Conservation (phyloP, 2,797 vertebrate species). For the Sebastes kiyomatsui region DNA sequence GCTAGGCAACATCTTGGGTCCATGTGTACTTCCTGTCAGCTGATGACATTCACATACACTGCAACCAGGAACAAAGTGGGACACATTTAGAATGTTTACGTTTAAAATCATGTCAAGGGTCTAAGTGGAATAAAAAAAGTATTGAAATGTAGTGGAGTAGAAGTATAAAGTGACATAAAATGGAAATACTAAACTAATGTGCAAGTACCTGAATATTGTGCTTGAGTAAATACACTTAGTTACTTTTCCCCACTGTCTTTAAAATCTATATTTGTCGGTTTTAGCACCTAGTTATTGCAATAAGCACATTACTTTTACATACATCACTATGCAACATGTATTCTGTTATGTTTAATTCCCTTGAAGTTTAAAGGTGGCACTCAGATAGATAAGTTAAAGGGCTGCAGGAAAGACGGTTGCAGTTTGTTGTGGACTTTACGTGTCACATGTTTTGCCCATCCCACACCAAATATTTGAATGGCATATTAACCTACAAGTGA, state of each 20-base stretch:
- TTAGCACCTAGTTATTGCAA: not conserved
- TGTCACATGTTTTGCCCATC: not conserved
- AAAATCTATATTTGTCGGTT: not conserved
- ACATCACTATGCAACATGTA: not conserved
- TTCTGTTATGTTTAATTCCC: not conserved
- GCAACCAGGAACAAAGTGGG: too few species aligned
- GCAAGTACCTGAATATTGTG: not conserved
- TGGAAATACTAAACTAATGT: not conserved
- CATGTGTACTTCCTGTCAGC: too few species aligned
- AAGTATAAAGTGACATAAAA: too few species aligned
- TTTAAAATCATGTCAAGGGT: too few species aligned
- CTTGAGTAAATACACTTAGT: not conserved
- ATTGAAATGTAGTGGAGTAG: too few species aligned
- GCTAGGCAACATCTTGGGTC: too few species aligned
- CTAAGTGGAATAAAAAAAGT: not conserved
- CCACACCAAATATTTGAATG: not conserved
- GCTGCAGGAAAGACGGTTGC: not conserved
- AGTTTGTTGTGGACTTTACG: not conserved
- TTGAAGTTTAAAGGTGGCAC: not conserved
- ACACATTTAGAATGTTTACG: too few species aligned
- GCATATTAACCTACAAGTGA: not conserved
- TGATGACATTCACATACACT: too few species aligned
- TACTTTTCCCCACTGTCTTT: not conserved
- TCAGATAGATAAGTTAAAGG: not conserved
- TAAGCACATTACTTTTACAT: not conserved